Evolutionary conservation across 2,888 invertebrate genomes (phyloP).

Genomic region (Strigamia transsilvanica): DNA sequence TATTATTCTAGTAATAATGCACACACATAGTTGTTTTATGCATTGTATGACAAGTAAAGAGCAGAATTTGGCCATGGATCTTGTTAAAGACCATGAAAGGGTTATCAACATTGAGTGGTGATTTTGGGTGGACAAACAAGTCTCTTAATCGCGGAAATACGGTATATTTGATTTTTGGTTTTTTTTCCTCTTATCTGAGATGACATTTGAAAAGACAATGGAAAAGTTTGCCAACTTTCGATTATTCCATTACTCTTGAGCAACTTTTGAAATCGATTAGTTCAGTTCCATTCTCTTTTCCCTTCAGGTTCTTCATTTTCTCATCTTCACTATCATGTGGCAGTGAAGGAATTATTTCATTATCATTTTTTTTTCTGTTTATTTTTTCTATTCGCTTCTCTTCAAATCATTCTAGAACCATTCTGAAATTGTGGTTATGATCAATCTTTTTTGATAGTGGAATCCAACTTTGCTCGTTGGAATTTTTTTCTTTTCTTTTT

Average conservation of each 20-base stretch:
- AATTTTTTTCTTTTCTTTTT: not conserved
- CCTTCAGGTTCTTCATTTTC: not conserved
- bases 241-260: conserved; percentile 35
- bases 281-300: not conserved
- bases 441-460: not conserved
- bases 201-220: conserved; percentile 32
- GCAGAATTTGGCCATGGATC: too few relatives aligned
- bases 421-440: conserved; percentile 13
- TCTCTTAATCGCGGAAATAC: too few relatives aligned
- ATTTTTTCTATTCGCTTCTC: not conserved
- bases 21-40: too few relatives aligned
- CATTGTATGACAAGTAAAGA: too few relatives aligned
- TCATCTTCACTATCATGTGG: not conserved
- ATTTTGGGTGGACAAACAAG: too few relatives aligned
- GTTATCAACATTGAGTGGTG: too few relatives aligned
- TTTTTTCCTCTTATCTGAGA: conserved; percentile 6
- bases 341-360: conserved; percentile 35
- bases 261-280: conserved; percentile 33
- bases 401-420: not conserved
- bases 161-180: not conserved
- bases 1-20: too few relatives aligned
- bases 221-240: conserved; percentile 37
- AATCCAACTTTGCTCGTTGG: not conserved
- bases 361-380: conserved; percentile 12
- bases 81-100: too few relatives aligned